phyloP scores from a whole-genome alignment of 2,113 vertebrate genomes.

The Eulemur macaco region DNA sequence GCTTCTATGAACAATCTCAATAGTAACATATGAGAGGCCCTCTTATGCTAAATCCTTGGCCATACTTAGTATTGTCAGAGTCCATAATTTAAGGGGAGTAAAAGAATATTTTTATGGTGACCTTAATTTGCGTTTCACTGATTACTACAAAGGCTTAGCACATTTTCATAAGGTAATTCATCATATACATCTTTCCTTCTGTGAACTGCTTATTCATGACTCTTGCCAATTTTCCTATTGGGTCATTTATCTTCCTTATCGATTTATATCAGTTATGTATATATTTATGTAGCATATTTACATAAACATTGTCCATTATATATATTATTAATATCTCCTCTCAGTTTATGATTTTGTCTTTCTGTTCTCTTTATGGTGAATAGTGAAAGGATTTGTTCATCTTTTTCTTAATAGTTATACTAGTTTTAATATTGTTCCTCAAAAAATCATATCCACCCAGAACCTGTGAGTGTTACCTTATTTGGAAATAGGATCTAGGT shows the following conservation, averaged over 20 bases:
- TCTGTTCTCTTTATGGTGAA: neutral
- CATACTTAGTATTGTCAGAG: neutral
- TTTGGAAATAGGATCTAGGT: neutral
- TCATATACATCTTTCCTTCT: neutral
- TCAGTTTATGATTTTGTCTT: neutral
- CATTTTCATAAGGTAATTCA: neutral
- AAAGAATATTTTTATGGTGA: neutral
- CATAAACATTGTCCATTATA: neutral
- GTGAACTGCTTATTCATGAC: neutral
- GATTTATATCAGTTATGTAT: neutral
- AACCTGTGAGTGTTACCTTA: neutral
- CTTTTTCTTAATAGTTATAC: neutral
- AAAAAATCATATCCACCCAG: neutral
- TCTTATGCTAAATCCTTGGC: neutral
- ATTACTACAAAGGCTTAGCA: neutral
- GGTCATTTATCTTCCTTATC: slow-evolving; percentile 16
- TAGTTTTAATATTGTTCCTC: neutral
- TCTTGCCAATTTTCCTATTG: neutral
- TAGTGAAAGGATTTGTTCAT: neutral
- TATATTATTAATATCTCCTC: neutral
- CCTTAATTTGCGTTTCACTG: neutral
- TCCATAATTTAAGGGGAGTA: neutral
- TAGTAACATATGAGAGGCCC: neutral
- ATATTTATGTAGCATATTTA: neutral
- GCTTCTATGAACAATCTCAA: neutral